Percentiles rank a stretch among this genome's conserved stretches.
Conservation (phyloP, 2,113 vertebrate species). For the Oreochromis aureus region DNA sequence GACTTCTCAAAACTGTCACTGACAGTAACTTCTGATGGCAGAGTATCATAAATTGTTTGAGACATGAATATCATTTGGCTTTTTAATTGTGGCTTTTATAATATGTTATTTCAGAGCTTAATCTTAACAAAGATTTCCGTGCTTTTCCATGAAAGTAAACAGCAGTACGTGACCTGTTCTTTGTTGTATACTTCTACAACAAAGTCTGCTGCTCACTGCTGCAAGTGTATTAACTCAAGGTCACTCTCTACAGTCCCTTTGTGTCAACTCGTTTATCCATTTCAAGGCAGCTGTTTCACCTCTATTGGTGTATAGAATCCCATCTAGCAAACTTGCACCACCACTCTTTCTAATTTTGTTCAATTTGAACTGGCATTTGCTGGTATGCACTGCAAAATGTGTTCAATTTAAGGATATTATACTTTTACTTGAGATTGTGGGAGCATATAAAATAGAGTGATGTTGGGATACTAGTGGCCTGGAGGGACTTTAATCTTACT, state of each 20-base stretch:
- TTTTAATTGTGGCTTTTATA: neutral
- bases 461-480: slow-evolving; percentile 5
- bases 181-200: neutral
- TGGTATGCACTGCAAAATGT: slow-evolving; percentile 43
- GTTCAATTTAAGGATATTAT: slow-evolving; percentile 55
- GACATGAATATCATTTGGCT: neutral
- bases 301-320: slow-evolving; percentile 44
- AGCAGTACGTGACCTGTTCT: neutral
- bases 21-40: neutral
- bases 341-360: slow-evolving; percentile 56
- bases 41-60: neutral
- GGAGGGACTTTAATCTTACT: slow-evolving; percentile 2
- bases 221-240: slow-evolving; percentile 59
- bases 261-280: slow-evolving; percentile 56
- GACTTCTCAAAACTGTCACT: slow-evolving; percentile 18
- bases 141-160: neutral
- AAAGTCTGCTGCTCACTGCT: neutral
- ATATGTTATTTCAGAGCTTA: neutral
- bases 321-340: slow-evolving; percentile 35
- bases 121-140: neutral
- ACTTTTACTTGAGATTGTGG: slow-evolving; percentile 39
- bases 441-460: slow-evolving; percentile 25
- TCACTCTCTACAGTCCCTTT: slow-evolving; percentile 27
- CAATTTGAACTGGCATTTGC: slow-evolving; percentile 61
- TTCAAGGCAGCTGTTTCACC: slow-evolving; percentile 48